Conservation (phyloP, 2,113 vertebrate species). For the Urocolius indicus region DNA sequence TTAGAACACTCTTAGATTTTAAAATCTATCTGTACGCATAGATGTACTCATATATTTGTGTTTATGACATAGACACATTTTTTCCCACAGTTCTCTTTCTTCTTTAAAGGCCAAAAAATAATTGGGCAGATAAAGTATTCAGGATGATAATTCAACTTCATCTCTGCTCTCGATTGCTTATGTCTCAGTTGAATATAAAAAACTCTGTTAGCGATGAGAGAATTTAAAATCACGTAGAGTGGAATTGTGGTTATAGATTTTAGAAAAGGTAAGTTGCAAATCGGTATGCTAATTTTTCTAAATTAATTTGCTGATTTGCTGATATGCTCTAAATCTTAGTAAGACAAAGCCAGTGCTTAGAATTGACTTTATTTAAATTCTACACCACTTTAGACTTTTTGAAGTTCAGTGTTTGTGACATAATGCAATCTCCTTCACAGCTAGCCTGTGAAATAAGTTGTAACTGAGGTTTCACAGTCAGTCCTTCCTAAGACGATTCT, state of each 20-base stretch:
- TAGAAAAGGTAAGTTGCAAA: background rate
- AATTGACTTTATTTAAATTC: background rate
- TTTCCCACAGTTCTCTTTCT: background rate
- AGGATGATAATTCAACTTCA: background rate
- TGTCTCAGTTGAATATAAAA: background rate
- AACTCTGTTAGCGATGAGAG: background rate
- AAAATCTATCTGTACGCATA: background rate
- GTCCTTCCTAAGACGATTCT: background rate
- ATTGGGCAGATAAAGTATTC: background rate
- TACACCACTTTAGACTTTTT: background rate
- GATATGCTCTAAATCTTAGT: background rate
- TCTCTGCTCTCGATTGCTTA: background rate
- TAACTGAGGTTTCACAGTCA: background rate
- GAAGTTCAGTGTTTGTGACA: background rate
- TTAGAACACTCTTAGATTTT: background rate
- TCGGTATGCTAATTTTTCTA: background rate
- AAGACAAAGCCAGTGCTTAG: background rate
- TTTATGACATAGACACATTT: background rate
- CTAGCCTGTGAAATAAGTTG: background rate
- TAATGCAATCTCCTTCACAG: background rate
- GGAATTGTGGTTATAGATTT: background rate
- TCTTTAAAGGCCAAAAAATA: background rate
- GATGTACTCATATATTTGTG: background rate
- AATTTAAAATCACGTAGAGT: background rate
- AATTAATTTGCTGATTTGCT: background rate